Percentiles rank a stretch among this genome's conserved stretches.
These are phyloP conservation scores for Neosilurus mollespiculum DNA, from an alignment of 2,797 vertebrate genomes.

Conservation along the genomic window DNA sequence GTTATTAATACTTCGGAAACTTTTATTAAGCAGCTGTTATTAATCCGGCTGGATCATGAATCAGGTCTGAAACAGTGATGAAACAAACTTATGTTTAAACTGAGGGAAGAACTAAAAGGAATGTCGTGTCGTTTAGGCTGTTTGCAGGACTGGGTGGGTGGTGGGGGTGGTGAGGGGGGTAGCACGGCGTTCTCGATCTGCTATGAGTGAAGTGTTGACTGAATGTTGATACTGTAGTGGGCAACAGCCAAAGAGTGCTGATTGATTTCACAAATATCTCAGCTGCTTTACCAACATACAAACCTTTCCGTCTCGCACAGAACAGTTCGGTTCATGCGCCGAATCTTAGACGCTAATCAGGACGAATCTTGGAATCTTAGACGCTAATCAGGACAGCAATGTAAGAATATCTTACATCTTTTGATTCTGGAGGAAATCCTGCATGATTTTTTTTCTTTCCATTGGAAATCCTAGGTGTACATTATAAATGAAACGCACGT, in stretches of 20 bases:
- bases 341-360: background rate
- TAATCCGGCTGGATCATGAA: background rate
- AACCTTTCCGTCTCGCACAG: background rate
- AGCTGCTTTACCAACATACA: constrained; percentile 21
- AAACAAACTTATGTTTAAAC: background rate
- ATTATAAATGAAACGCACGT: constrained; percentile 33
- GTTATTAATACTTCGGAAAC: background rate
- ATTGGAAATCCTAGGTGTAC: constrained; percentile 13
- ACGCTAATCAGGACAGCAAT: background rate
- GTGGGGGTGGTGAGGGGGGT: background rate
- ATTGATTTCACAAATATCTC: constrained; percentile 50
- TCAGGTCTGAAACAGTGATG: background rate
- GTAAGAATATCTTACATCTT: background rate
- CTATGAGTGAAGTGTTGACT: constrained; percentile 31
- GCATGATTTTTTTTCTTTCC: background rate
- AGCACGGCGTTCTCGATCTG: background rate
- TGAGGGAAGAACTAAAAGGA: background rate
- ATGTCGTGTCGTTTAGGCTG: background rate
- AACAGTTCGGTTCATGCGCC: background rate
- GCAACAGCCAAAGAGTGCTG: constrained; percentile 27
- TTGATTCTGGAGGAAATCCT: background rate
- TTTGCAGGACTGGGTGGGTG: background rate
- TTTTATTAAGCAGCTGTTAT: background rate
- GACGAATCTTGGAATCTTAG: background rate
- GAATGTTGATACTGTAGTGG: constrained; percentile 36